Evolutionary conservation across 2,113 vertebrate species (phyloP).

Genomic region (Pseudorectes ferrugineus): DNA sequence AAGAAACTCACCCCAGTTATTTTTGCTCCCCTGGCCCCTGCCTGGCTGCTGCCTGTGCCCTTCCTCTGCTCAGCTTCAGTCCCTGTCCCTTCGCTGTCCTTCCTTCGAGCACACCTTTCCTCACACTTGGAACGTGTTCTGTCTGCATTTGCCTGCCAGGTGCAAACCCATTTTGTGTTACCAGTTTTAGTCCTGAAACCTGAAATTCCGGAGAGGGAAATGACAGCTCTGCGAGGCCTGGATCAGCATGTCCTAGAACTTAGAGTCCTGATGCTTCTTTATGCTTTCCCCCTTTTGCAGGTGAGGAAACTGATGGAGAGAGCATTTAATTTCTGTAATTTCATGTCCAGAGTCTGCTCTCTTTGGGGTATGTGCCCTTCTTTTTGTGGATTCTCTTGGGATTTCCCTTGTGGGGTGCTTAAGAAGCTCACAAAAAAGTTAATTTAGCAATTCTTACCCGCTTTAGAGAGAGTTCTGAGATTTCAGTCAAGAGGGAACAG

Average conservation of each 20-base stretch:
- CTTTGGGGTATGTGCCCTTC: not conserved
- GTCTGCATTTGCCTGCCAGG: not conserved
- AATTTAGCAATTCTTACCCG: not conserved
- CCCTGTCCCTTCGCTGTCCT: not conserved
- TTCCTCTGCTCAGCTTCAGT: not conserved
- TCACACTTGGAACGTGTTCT: not conserved
- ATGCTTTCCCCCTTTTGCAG: not conserved
- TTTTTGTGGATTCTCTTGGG: not conserved
- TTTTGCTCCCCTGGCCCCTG: not conserved
- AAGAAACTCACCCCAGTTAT: not conserved
- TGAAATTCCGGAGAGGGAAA: not conserved
- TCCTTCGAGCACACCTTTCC: not conserved
- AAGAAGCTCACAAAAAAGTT: not conserved
- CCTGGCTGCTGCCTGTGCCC: not conserved
- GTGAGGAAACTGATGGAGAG: not conserved
- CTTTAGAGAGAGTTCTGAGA: not conserved
- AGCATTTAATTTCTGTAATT: not conserved
- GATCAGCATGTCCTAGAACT: not conserved
- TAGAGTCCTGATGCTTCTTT: not conserved
- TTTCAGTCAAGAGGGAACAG: no score
- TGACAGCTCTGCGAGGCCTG: not conserved
- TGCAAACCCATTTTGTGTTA: not conserved
- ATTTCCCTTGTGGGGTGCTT: not conserved
- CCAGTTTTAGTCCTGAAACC: not conserved
- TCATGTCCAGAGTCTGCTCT: not conserved